phyloP scores from a whole-genome alignment of 2,888 invertebrate species.

The Netelia virgata region DNA sequence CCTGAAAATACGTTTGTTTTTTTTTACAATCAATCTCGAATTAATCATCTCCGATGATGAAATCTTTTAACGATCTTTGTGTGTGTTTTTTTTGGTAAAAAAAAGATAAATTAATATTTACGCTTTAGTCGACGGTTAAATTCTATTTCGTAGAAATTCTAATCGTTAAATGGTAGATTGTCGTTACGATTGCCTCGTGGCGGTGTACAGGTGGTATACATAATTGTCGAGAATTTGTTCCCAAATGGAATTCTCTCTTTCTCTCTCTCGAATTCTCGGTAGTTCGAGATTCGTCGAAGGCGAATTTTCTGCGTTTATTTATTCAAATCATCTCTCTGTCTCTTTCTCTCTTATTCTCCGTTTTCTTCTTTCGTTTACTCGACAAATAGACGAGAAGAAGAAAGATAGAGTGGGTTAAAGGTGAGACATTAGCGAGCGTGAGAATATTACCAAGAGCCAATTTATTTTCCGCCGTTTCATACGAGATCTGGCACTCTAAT shows the following conservation, averaged over 20 bases:
- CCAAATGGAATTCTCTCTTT: no score
- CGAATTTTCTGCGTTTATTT: slow-evolving; percentile 38
- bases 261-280: slow-evolving; percentile 41
- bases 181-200: not conserved
- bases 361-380: slow-evolving; percentile 28
- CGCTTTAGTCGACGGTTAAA: no score
- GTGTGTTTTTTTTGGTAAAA: no score
- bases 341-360: not conserved
- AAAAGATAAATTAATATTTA: no score
- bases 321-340: slow-evolving; percentile 53
- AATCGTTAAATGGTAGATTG: not conserved
- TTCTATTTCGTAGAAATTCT: not conserved
- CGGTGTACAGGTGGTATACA: not conserved
- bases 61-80: no score
- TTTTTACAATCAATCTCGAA: not conserved
- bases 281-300: slow-evolving; percentile 35
- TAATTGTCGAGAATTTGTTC: no score
- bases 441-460: slow-evolving; percentile 8
- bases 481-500: slow-evolving; percentile 16
- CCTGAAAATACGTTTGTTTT: slow-evolving; percentile 80
- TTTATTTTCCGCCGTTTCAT: slow-evolving; percentile 12
- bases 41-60: no score
- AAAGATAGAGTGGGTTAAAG: not conserved
- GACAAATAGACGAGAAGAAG: slow-evolving; percentile 30
- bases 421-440: slow-evolving; percentile 12